Base-by-base conservation (phyloP, 2,888 invertebrate genomes). In the Agrilus cyanescens region DNA sequence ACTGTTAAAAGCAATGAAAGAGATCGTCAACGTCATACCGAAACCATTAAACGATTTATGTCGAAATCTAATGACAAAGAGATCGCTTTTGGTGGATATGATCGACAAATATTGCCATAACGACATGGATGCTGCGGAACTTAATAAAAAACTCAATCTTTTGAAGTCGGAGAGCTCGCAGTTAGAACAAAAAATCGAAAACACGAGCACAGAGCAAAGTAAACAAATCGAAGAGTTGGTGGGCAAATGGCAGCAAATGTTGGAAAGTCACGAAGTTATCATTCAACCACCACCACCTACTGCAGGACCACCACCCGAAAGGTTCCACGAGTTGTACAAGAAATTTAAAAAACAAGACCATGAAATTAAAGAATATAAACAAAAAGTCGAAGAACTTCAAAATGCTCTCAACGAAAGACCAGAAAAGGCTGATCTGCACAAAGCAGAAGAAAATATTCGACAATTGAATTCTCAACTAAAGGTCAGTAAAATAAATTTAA, bases 21-120 rank as follows among this genome's bases (percentile, higher is more conserved):
- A 49, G 3, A 57, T 59, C 4, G 53, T 64, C 25, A 60, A 63
- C 37, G 54, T 60, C 29, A 60, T 63, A 13, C 62, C 63, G 2
- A 54, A 53, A 36, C 56, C 59, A 0, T 48, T 61, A 2, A 51
- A 58, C 43, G 57, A 59, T 16, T 50, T 62, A 32, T 63, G 64
- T 43, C 58, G 57, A 39, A 61, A 59, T 34, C 44, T 65, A 14
- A 48, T 65, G 32, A 49, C 49, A 12, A 52, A 58, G 37, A 49
- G 60, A 25, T 55, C 53, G 29, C 52, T 53, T 7, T 54, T 62
- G 10, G 53, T 63, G 1, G 58, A 59, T 12, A 50, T 60, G 10
- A 47, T 63, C 38, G 59, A 59, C 18, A 55, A 55, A 30, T 52
- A 58, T 12, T 51, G 55, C 8, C 55, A 56, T 37, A 53, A 56